Base-by-base conservation (phyloP, 2,888 invertebrate genomes). In the Neoitamus cyanurus region DNA sequence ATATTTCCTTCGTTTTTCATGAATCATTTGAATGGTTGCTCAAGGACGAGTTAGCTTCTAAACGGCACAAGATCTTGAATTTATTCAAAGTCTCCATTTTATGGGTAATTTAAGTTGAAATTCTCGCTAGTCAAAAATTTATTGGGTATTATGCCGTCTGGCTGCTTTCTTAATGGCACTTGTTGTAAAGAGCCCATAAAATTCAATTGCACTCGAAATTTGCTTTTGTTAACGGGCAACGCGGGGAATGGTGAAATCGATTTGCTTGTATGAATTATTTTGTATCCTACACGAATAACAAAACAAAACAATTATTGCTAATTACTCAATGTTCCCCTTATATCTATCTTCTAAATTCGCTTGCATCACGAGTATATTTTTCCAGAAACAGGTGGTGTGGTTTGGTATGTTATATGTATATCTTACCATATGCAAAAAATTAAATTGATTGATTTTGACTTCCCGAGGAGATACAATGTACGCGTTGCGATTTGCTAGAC, bases 1-100 rank as follows among this genome's bases (percentile, higher is more conserved):
- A 69, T 69, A 28, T 70, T 70, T 70, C 25, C 70, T 70, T 30
- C 70, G 25, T 70, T 70, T 70, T 70, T n/a, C 28, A 70, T 31
- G 70, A 70, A 70, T 70, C 13, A 70, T 70, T 70, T 70, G 25
- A 70, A 70, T 70, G 70, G 28, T 30, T 28, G 25, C 70, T 70
- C 30, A 70, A 31, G 31, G 30, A 28, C 70, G 70, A 30, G 25
- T 70, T 70, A 30, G 31, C 70, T 70, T 31, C 70, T 31, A 70
- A 30, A 70, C 31, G 30, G 70, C 31, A 30, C 31, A 31, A 70
- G 30, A 70, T 70, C 70, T 31, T 70, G 70, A 70, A 70, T 70
- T 70, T 70, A 70, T 70, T 70, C 70, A 70, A 70, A 30, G 70
- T 70, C 70, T 70, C 70, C n/a, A 70, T 70, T 70, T 70, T 31